Percentiles rank a stretch among this genome's conserved stretches.
Conservation (phyloP, 2,113 vertebrate genomes). For the Datnioides undecimradiatus region DNA sequence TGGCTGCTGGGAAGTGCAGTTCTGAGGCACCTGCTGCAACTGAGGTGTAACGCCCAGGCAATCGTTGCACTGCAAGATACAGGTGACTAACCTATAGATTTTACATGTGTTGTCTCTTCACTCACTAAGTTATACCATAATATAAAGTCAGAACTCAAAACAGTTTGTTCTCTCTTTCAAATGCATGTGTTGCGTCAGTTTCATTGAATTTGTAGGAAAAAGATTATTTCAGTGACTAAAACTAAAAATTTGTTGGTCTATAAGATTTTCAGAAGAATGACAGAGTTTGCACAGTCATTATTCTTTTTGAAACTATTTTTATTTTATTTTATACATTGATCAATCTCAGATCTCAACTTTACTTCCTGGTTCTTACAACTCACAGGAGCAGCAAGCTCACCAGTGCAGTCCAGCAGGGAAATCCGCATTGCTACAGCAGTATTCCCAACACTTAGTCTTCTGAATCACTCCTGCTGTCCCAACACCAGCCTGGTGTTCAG, state of each 20-base stretch:
- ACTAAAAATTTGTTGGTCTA: too few relatives aligned
- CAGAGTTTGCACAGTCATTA: too few relatives aligned
- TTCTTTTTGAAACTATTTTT: too few relatives aligned
- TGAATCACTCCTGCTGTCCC: conserved; percentile 95
- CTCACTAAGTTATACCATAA: too few relatives aligned
- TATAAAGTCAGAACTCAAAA: not conserved
- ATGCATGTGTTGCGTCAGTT: not conserved
- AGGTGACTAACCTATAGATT: conserved; percentile 49
- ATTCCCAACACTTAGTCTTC: conserved; percentile 91
- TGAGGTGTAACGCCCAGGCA: conserved; percentile 93
- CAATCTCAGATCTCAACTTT: too few relatives aligned
- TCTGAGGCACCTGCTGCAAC: conserved; percentile 92
- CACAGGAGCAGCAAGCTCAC: conserved; percentile 74
- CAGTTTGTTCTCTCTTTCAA: not conserved
- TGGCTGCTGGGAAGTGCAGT: conserved; percentile 86
- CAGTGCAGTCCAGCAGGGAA: conserved; percentile 83
- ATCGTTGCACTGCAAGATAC: conserved; percentile 83
- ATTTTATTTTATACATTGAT: too few relatives aligned
- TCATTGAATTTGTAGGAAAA: not conserved
- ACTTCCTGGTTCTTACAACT: conserved; percentile 1
- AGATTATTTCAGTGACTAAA: not conserved
- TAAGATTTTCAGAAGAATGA: too few relatives aligned
- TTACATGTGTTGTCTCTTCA: not conserved
- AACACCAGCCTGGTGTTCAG: conserved; percentile 90
- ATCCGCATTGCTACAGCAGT: conserved; percentile 90